Evolutionary conservation across 2,888 invertebrate species (phyloP), one percentile per base, ranked within the genome.

Genomic region (Allolobophora icterica): DNA sequence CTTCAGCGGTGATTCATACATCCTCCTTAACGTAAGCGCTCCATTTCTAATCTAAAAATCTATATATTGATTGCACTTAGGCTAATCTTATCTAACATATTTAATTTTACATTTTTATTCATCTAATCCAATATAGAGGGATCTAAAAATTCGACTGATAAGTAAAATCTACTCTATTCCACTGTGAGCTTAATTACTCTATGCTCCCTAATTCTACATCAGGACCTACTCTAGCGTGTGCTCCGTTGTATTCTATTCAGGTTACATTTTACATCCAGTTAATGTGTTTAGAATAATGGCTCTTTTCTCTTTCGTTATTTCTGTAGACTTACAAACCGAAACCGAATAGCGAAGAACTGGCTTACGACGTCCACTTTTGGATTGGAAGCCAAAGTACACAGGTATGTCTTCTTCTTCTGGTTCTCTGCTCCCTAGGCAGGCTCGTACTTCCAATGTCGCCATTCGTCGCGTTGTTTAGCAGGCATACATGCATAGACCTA

Each of bases 361-460:
- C 93, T 21, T 95, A 93, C 91, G 95, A 95, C 91, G 94, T 95
- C 13, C 95, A 95, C 93, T 95, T 95, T 93, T 95, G 95, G 95
- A 95, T 95, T 91, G 95, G 95, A 15, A 94, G 94, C 91, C 93
- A 94, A 93, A 95, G 95, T 92, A 94, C 95, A 24, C 95, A 95
- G 94, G 95, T 95, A 35, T 21, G n/a, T 13, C 84, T 34, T 15
- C 6, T 13, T 15, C 5, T 5, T 40, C n/a, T n/a, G n/a, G n/a
- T n/a, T n/a, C n/a, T n/a, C n/a, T n/a, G n/a, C n/a, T n/a, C n/a
- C n/a, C n/a, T n/a, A n/a, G n/a, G n/a, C n/a, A n/a, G n/a, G n/a
- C n/a, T n/a, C n/a, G n/a, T n/a, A n/a, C n/a, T n/a, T n/a, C n/a
- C n/a, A n/a, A n/a, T n/a, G n/a, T n/a, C n/a, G n/a, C n/a, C n/a